A percentile compares a stretch with the other conserved stretches of the same genome.
phyloP scores from a whole-genome alignment of 2,113 vertebrate genomes.

The Pardalotus punctatus region DNA sequence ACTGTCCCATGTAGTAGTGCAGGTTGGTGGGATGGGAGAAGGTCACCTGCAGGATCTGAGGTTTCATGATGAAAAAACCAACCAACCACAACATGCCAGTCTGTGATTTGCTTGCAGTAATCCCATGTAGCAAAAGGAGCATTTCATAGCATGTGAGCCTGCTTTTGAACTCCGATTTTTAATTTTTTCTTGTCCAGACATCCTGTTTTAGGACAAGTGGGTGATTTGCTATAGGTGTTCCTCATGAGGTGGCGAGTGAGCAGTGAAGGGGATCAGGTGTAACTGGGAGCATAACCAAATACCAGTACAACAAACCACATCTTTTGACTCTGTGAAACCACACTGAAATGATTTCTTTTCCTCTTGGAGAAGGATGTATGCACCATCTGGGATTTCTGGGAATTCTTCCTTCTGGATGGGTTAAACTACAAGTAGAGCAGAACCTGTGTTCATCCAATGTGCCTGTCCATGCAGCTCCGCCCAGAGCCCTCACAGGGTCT shows the following conservation, averaged over 20 bases:
- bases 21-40: not conserved
- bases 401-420: not conserved
- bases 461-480: not conserved
- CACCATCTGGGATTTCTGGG: not conserved
- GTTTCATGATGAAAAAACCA: not conserved
- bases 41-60: not conserved
- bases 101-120: not conserved
- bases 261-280: not conserved
- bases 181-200: not conserved
- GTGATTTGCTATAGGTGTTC: not conserved
- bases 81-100: accelerated
- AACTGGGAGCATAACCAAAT: not conserved
- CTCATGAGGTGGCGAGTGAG: not conserved
- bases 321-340: not conserved
- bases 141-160: not conserved
- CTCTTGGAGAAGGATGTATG: not conserved
- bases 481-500: not conserved
- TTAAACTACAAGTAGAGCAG: not conserved
- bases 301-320: not conserved
- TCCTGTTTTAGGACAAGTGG: not conserved
- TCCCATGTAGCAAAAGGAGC: not conserved
- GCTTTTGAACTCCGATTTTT: not conserved
- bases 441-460: not conserved
- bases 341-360: not conserved
- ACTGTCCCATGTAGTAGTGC: not conserved